Base-by-base conservation (phyloP, 2,113 vertebrate genomes). In the Labeo catla region DNA sequence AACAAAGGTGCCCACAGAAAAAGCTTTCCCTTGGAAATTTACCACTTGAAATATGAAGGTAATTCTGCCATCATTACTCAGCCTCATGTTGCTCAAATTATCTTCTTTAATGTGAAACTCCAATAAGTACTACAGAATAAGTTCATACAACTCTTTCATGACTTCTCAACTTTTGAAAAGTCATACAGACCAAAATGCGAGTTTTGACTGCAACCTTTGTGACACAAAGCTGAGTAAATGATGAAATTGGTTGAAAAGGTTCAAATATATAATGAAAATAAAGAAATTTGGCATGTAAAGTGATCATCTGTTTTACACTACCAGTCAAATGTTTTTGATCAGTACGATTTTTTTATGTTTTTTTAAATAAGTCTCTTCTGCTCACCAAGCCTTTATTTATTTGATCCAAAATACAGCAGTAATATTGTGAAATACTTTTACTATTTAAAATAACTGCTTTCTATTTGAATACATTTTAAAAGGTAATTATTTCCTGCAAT, bases 31-130 rank as follows among this genome's bases (percentile, higher is more conserved):
- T 50, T 70, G 76, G 9, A 70, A 45, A 57, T 39, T 36, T 13
- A 81, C 63, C 23, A 11, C 77, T 43, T 43, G 36, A 15, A 81
- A 65, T 34, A 21, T 81, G 21, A 80, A 81, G n/a, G 21, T 50
- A 50, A 36, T 39, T 9, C 2, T 7, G 1, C 11, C 50, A 57
- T 45, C 77, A n/a, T 10, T 36, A 80, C 57, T 61, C 77, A 45
- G 36, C 21, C 43, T 23, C 21, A 76, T 50, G 73, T 28, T 15
- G 45, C 43, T 76, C 11, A 28, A 50, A 50, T 23, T 1, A 49
- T 11, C 19, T 9, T 70, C 15, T n/a, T n/a, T 12, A 43, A 21
- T 19, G 68, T 6, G 4, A 45, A 73, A 45, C 43, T 73, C 19
- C 8, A 45, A 4, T 45, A n/a, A 47, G 19, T 11, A 73, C 15